Evolutionary conservation across 2,113 vertebrate species (phyloP).

Genomic region (Tupaia chinensis): DNA sequence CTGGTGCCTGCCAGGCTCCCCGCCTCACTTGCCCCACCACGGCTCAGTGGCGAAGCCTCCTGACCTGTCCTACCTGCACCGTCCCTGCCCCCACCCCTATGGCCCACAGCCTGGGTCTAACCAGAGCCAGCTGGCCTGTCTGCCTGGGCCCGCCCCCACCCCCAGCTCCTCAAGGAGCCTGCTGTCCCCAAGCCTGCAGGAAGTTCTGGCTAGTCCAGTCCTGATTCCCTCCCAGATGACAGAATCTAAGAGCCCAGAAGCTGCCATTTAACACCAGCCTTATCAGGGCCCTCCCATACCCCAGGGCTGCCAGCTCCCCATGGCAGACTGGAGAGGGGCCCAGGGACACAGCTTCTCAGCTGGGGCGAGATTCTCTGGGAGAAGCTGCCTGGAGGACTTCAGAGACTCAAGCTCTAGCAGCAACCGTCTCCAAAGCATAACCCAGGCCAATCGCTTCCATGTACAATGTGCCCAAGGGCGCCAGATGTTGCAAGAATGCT

Average conservation of each 20-base stretch:
- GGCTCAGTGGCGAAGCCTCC: neutral
- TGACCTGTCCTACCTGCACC: constrained; percentile 56
- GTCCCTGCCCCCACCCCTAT: neutral
- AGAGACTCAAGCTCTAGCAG: neutral
- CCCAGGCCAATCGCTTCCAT: neutral
- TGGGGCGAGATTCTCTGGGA: neutral
- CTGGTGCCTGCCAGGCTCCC: neutral
- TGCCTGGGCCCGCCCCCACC: neutral
- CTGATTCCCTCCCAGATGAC: constrained; percentile 51
- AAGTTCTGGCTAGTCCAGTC: constrained; percentile 73
- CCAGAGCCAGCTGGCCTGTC: neutral
- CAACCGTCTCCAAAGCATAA: neutral
- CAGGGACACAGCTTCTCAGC: neutral
- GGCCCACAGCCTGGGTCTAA: neutral
- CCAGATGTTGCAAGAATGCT: constrained; percentile 71
- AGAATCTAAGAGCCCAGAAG: constrained; percentile 30
- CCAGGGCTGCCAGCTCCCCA: neutral
- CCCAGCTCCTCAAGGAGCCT: constrained; percentile 37
- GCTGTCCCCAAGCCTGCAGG: constrained; percentile 61
- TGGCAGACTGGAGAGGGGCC: neutral
- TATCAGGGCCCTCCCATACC: neutral
- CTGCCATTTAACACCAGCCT: constrained; percentile 34
- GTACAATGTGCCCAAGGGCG: neutral
- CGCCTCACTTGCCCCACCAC: neutral
- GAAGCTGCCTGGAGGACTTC: neutral